Evolutionary conservation across 2,888 invertebrate species (phyloP), one percentile per base, ranked within the genome.

Genomic region (Mythimna ferrago): DNA sequence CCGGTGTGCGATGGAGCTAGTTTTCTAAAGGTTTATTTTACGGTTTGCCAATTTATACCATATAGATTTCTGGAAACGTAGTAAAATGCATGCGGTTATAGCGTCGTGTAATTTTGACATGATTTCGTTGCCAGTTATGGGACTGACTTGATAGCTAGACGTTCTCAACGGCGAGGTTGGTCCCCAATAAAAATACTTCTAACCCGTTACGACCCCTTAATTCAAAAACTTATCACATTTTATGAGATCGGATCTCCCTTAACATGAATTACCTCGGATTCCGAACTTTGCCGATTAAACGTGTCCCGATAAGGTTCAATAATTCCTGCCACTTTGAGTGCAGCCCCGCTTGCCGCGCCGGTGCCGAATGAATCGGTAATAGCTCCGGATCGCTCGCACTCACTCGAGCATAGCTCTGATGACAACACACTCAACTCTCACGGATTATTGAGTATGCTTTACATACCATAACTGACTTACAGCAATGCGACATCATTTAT

Each of bases 271-370:
- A 73, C 73, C 70, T 63, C 35, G 58, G 73, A 73, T 73, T 74
- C 19, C 21, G 7, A 84, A 84, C 71, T 84, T 84, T 81, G 54
- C 53, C 85, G 85, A 84, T 84, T 81, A 83, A 84, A 83, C 85
- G 84, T 83, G 84, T 73, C 67, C 77, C 78, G 85, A 84, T 84
- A 84, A 76, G 62, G 70, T 67, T 63, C 65, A 54, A 73, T 81
- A 81, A 71, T 51, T 81, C 70, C 64, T 44, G 51, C 51, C 65
- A 65, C 67, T 68, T 63, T 38, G 70, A 62, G 44, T 73, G 80
- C 70, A 78, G 58, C 26, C 51, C 21, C 14, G 48, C 16, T 16
- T 16, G 9, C 11, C 11, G 44, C 19, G 19, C 51, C 66, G 66
- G 35, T 60, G 53, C n/a, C 63, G 54, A 65, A 60, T 61, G 64